Conservation (phyloP, 2,113 vertebrate genomes). For the Phaethornis superciliosus region DNA sequence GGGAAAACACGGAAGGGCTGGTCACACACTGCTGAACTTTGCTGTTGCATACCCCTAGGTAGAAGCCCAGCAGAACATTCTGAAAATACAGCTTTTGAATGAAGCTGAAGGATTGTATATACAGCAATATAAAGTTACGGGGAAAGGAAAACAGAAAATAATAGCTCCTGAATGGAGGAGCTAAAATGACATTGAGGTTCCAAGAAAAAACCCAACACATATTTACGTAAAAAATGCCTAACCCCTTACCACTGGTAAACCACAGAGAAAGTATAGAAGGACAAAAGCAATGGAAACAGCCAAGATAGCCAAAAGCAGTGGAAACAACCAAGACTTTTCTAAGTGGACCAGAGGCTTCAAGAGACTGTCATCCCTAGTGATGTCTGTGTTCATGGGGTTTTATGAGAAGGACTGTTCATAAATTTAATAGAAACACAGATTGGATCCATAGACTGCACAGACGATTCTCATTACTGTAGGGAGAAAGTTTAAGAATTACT, state of each 20-base stretch:
- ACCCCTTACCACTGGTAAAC: not conserved
- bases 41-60: not conserved
- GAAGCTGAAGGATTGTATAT: not conserved
- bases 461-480: not conserved
- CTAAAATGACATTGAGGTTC: not conserved
- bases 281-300: not conserved
- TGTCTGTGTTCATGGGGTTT: not conserved
- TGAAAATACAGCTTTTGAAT: conserved; percentile 47
- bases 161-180: not conserved
- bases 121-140: not conserved
- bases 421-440: not conserved
- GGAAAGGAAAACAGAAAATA: not conserved
- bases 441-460: not conserved
- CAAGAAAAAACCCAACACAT: not conserved
- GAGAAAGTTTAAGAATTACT: not conserved
- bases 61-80: conserved; percentile 22
- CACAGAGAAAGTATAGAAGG: not conserved
- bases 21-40: not conserved
- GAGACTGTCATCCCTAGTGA: not conserved
- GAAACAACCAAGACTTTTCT: not conserved
- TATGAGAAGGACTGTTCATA: not conserved
- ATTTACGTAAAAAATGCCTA: not conserved
- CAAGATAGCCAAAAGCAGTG: not conserved
- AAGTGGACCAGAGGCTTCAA: not conserved
- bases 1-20: not conserved